Evolutionary conservation across 2,797 vertebrate genomes (phyloP), one percentile per base, ranked within the genome.

Genomic region (Nannoperca australis): DNA sequence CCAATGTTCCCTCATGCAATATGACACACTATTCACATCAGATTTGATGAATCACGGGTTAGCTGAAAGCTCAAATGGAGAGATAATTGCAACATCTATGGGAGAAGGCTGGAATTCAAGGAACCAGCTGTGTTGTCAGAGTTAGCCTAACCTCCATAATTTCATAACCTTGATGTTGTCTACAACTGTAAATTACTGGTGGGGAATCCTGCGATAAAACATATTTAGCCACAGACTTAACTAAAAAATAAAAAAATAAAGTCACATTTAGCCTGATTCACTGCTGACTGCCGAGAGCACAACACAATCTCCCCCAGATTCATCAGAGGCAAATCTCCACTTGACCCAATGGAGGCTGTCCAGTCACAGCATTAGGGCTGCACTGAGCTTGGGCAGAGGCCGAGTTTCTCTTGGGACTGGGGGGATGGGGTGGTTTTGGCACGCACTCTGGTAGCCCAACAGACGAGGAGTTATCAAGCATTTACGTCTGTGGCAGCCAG

Each of bases 341-440:
- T 92, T 92, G 91, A 93, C 87, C 85, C 85, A 91, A 91, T 93
- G 88, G 91, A 91, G 88, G 82, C 83, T 64, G 79, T 92, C 89
- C 89, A 94, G 89, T 90, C 80, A 63, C 82, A 88, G 90, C 80
- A 92, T 93, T 93, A 93, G 79, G 78, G 85, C 63, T 83, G 76
- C 70, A 79, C 56, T 65, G 85, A 82, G 88, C 83, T 85, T 84
- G 85, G 85, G 86, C 62, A 85, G 69, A 92, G 82, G 89, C 90
- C 89, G 91, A 91, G 70, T 78, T 89, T 91, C 86, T 83, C 86
- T 56, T 85, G 56, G 87, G 85, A 88, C 56, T 66, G 62, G 81
- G 75, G 82, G 79, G 60, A 38, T 50, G 82, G 79, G 82, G 69
- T 7, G 42, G 66, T 70, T 69, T 77, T 83, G 81, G 60, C 72